Evolutionary conservation across 2,888 invertebrate genomes (phyloP).

Genomic region (Patella pellucida): DNA sequence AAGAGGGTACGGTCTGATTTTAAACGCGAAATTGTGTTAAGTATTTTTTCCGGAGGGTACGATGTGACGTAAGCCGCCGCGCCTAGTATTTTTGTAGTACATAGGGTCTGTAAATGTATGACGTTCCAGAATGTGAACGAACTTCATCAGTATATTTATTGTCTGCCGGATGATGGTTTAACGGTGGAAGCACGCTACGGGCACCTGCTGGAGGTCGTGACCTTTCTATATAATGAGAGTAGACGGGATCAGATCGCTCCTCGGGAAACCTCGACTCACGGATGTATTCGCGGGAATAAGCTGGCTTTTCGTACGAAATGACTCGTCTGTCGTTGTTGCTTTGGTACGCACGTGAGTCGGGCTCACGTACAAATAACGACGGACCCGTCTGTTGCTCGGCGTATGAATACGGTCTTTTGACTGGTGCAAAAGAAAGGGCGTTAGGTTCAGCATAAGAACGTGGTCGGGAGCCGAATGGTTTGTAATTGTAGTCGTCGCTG

Average conservation of each 20-base stretch:
- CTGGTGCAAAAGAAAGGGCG: neutral
- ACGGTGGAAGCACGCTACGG: neutral
- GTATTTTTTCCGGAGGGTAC: too few relatives aligned
- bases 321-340: neutral
- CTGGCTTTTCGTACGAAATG: neutral
- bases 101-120: neutral
- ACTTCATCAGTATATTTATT: constrained; percentile 5
- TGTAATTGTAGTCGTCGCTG: neutral
- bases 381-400: neutral
- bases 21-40: too few relatives aligned
- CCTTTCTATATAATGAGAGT: neutral
- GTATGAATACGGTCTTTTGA: neutral
- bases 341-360: too few relatives aligned
- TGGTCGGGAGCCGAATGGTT: neutral
- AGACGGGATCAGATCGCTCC: neutral
- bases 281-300: too few relatives aligned
- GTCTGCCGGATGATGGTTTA: neutral
- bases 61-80: too few relatives aligned
- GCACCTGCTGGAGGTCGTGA: neutral
- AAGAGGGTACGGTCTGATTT: too few relatives aligned
- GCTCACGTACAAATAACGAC: neutral
- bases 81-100: neutral
- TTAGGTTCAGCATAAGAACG: constrained; percentile 5
- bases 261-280: too few relatives aligned
- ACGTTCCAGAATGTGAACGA: neutral